Conservation (phyloP, 2,797 vertebrate genomes). For the Loris lydekkerianus region DNA sequence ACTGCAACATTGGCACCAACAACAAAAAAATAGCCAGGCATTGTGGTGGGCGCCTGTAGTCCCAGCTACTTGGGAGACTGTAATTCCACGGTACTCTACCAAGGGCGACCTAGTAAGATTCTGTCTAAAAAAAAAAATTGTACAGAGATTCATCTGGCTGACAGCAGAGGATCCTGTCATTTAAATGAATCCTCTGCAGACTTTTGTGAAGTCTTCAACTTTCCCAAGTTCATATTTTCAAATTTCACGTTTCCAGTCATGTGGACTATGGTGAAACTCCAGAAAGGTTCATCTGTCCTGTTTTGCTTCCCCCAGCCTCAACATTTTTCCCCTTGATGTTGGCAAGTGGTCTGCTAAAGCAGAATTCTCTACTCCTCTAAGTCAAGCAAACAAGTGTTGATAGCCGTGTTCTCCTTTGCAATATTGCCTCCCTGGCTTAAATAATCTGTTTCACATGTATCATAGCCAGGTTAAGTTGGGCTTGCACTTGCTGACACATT, state of each 20-base stretch:
- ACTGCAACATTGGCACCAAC: too few species aligned
- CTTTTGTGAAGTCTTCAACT: constrained; percentile 27
- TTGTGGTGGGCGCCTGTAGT: too few species aligned
- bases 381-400: constrained; percentile 71
- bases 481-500: constrained; percentile 72
- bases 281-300: constrained; percentile 2
- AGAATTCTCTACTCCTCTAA: constrained; percentile 53
- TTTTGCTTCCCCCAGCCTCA: not conserved
- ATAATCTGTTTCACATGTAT: constrained; percentile 78
- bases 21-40: too few species aligned
- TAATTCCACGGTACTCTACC: too few species aligned
- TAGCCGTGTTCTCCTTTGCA: constrained; percentile 63
- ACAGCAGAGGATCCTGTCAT: not conserved
- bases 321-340: not conserved
- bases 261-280: not conserved
- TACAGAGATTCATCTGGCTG: not conserved
- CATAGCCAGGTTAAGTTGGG: constrained; percentile 57
- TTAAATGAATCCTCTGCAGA: constrained; percentile 3
- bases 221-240: constrained; percentile 33
- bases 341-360: constrained; percentile 58
- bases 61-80: too few species aligned
- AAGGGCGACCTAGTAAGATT: too few species aligned
- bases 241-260: not conserved
- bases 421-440: constrained; percentile 60
- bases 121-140: too few species aligned